Base-by-base conservation (phyloP, 2,113 vertebrate species). In the Gobio gobio region DNA sequence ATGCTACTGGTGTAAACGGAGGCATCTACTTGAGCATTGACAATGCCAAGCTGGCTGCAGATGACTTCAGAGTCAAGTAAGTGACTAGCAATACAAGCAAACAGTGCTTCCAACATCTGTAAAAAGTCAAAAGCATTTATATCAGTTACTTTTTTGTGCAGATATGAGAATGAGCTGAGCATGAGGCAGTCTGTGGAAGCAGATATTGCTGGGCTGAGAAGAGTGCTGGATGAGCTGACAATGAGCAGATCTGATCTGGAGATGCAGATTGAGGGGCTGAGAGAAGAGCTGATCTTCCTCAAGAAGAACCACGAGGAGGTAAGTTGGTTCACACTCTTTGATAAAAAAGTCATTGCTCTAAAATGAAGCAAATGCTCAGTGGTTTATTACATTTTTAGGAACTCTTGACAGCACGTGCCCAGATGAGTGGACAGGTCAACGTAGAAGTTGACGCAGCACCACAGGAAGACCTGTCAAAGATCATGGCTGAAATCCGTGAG, bases 251-350 rank as follows among this genome's bases (percentile, higher is more conserved):
- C 91, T 0, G 94, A 95, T 87, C 93, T 96, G 90, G 94, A 95
- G 89, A 92, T 94, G 90, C 93, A 96, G 90, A 92, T 94, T 0
- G 95, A 96, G 76, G 83, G 54, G 0, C 92, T 96, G 49, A 93
- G 87, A 70, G 94, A 96, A 85, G 96, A 97, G 66, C 91, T 97
- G 88, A 90, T 94, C 83, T 95, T 91, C 83, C 92, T 97, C 36
- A 93, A 90, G 92, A 96, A 95, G 93, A 97, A 96, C 92, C 96
- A 97, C 0, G 91, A 94, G 86, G 95, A 96, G 93, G 96, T 96
- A 51, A 47, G 90, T 70, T 29, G 24, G 6, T 9, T 33, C 6
- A 43, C n/a, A 26, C 22, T 9, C 33, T 22, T 56, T 1, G 5
- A 22, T 22, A 56, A 56, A 56, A 3, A 56, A 18, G 0, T 29